Base-by-base conservation (phyloP, 2,888 invertebrate species). In the Eristalis pertinax region DNA sequence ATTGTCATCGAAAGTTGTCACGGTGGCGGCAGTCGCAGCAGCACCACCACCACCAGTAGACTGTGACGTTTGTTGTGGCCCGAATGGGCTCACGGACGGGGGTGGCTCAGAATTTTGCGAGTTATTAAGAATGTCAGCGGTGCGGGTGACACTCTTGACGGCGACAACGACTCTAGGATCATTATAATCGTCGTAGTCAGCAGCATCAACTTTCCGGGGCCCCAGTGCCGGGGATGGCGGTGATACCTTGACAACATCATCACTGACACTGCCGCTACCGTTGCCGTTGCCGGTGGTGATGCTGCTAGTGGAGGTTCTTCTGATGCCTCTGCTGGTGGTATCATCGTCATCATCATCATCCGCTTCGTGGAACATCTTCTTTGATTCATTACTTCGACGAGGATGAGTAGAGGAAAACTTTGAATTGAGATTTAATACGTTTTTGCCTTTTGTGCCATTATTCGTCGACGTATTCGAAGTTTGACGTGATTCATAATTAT, bases 341-440 rank as follows among this genome's bases (percentile, higher is more conserved):
- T 38, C 69, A 70, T 64, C 79, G 41, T 64, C 77, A 82, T 89
- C 91, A 89, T 91, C 90, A 89, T 90, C 90, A 84, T 88, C 89
- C 85, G 79, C 84, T 64, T 88, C 85, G 77, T 76, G 72, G 84
- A 87, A 60, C 80, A 87, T 84, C 79, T 80, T 70, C 84, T 84
- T 84, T 88, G 81, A 86, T 84, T 84, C 84, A 87, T 85, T 81
- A 74, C 88, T 87, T 73, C 69, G 89, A 69, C 67, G 64, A 68
- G 74, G 50, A 79, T 56, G 69, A 58, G 22, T 68, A 83, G 67
- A 38, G 70, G 87, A 76, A 88, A 75, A 82, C 85, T 89, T 88
- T 87, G 89, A 89, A 84, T 91, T 90, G 89, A 89, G 89, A 90
- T 90, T 91, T 91, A 90, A 91, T 91, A 91, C 90, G 86, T 90